phyloP scores from a whole-genome alignment of 2,113 vertebrate genomes.

The Herpailurus yagouaroundi region DNA sequence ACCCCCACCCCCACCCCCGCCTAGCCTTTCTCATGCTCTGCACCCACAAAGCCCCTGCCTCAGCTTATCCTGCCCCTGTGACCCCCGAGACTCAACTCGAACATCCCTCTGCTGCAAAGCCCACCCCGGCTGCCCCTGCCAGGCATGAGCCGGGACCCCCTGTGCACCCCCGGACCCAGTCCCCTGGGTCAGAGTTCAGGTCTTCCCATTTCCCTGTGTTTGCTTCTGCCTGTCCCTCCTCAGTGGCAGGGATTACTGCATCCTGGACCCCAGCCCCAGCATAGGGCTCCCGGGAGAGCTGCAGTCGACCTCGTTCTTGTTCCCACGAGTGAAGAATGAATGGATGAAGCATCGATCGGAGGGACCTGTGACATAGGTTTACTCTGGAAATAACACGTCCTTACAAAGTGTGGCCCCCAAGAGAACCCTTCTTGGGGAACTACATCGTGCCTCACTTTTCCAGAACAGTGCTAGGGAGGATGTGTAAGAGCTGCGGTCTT shows the following conservation, averaged over 20 bases:
- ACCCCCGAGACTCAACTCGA: fast-evolving
- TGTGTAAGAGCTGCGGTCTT: fast-evolving
- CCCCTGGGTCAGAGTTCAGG: neutral
- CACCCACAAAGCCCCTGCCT: neutral
- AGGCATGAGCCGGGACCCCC: neutral
- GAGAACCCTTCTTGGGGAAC: fast-evolving
- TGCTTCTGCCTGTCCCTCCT: neutral
- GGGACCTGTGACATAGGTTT: neutral
- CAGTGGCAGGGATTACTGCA: fast-evolving
- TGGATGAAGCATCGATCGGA: neutral
- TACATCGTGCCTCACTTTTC: fast-evolving
- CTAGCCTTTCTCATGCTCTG: neutral
- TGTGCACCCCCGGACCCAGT: neutral
- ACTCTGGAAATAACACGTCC: fast-evolving
- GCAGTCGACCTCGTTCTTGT: fast-evolving
- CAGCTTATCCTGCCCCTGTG: fast-evolving
- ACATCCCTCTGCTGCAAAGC: fast-evolving
- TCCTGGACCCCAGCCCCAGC: neutral
- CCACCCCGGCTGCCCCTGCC: neutral
- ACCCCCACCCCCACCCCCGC: too few species aligned
- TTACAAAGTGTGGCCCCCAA: neutral
- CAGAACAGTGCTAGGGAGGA: fast-evolving
- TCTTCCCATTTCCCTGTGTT: fast-evolving
- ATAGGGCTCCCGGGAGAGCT: too few species aligned
- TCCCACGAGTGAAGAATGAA: neutral